A percentile compares a stretch with the other conserved stretches of the same genome.
Evolutionary conservation across 2,888 invertebrate species (phyloP).

Genomic region (Spisula solida): DNA sequence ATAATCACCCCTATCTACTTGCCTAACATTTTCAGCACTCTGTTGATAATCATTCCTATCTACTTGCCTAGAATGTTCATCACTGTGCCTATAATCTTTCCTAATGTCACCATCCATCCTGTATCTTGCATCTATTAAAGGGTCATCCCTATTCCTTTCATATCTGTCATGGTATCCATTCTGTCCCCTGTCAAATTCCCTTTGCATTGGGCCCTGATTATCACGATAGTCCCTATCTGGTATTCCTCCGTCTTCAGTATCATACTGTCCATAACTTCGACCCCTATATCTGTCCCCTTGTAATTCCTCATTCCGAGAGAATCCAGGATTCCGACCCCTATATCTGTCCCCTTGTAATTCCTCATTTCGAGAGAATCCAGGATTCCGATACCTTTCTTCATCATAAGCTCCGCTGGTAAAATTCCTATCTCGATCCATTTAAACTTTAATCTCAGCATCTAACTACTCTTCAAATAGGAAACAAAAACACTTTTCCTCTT

Average conservation of each 20-base stretch:
- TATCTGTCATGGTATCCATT: not conserved
- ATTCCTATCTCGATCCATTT: slow-evolving; percentile 10
- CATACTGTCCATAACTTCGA: not conserved
- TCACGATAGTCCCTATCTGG: not conserved
- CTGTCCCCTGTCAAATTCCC: not conserved
- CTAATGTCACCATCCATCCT: not conserved
- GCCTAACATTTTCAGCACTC: not conserved
- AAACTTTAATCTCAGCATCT: not conserved
- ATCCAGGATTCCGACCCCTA: not conserved
- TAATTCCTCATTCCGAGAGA: not conserved
- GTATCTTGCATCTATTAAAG: not conserved
- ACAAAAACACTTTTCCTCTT: not conserved
- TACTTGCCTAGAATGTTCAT: not conserved
- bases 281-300: not conserved
- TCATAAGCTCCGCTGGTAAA: not conserved
- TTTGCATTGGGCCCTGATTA: not conserved
- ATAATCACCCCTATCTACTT: not conserved
- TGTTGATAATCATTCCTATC: not conserved
- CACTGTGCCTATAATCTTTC: not conserved
- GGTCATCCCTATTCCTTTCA: not conserved
- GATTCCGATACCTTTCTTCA: slow-evolving; percentile 4
- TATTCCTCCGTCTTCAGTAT: not conserved
- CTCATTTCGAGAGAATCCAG: not conserved
- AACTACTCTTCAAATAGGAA: not conserved
- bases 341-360: not conserved